These are phyloP conservation scores for Epirrhoe tristata DNA, from an alignment of 2,888 invertebrate genomes.

Conservation along the genomic window DNA sequence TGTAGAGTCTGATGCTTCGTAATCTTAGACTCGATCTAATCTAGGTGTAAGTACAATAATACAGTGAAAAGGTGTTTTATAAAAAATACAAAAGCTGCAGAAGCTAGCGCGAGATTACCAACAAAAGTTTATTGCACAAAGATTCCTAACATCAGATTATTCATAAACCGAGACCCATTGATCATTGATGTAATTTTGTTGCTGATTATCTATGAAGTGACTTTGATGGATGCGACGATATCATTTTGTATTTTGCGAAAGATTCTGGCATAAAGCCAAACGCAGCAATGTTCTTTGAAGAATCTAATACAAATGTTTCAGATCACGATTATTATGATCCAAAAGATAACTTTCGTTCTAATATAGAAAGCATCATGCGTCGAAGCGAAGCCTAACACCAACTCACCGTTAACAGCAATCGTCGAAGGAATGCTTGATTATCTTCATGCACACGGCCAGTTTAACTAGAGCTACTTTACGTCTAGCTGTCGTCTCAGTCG, in stretches of 20 bases:
- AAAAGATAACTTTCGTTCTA: slow-evolving; percentile 39
- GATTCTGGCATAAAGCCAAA: slow-evolving; percentile 56
- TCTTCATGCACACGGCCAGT: slow-evolving; percentile 79
- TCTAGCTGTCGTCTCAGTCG: slow-evolving; percentile 69
- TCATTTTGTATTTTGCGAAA: slow-evolving; percentile 44
- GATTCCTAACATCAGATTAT: slow-evolving; percentile 25
- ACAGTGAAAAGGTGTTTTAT: slow-evolving; percentile 18
- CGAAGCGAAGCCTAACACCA: slow-evolving; percentile 68
- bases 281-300: slow-evolving; percentile 30
- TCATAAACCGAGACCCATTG: slow-evolving; percentile 36
- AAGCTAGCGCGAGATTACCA: slow-evolving; percentile 16
- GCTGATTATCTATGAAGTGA: slow-evolving; percentile 50
- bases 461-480: slow-evolving; percentile 76
- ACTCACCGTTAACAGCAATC: slow-evolving; percentile 79
- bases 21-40: slow-evolving; percentile 11
- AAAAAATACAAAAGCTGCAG: slow-evolving; percentile 49
- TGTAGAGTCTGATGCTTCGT: slow-evolving; percentile 31
- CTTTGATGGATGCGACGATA: slow-evolving; percentile 62
- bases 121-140: neutral
- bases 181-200: slow-evolving; percentile 42
- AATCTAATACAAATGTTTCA: slow-evolving; percentile 24
- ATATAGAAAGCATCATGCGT: slow-evolving; percentile 46
- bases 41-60: slow-evolving; percentile 22
- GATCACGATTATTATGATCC: slow-evolving; percentile 30
- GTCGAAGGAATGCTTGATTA: slow-evolving; percentile 80